Evolutionary conservation across 92 coral and sea anemone species (phyloP), one percentile per base, ranked within the genome.

Genomic region (Bergia sp.): DNA sequence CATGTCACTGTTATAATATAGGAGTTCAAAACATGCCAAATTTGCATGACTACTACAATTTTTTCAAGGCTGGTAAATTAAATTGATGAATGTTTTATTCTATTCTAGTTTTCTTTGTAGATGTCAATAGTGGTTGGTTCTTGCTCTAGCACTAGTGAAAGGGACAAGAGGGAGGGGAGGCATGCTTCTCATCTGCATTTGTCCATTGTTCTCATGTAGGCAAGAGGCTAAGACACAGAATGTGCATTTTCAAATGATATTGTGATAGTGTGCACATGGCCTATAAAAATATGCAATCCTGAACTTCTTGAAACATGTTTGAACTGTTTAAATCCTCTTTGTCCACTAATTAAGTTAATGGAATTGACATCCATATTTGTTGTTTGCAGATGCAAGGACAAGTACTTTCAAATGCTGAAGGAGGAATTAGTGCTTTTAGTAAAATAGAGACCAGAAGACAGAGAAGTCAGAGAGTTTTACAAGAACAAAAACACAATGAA

Each of bases 361-460:
- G 11, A 7, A 29, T 73, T 29, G 2, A 36, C 15, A 3, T 41
- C 45, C 16, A 77, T 16, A 41, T 58, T 66, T 23, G 79, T 77
- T 45, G 45, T 76, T 88, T 82, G 5, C 90, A 87, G 77, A 90
- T 95, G 98, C 91, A 94, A 42, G 74, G 77, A 44, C 94, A 93
- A 42, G 37, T 91, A 23, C 76, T 91, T 15, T 85, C 92, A 41
- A 89, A 43, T n/a, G 81, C 93, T 3, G 93, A 91, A 58, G 94
- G 95, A 16, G 93, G 98, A 79, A 95, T 95, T 20, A 92, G 96
- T 77, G 94, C 95, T 74, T 92, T 95, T 75, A 92, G 90, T 47
- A 92, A 87, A 78, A 94, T 95, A 9, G 98, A 95, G 89, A 93
- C 94, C 38, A 94, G 96, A 82, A 90, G 92, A 44, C 91, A 90